Evolutionary conservation across 2,888 invertebrate genomes (phyloP).

Genomic region (Galerucella pusilla): DNA sequence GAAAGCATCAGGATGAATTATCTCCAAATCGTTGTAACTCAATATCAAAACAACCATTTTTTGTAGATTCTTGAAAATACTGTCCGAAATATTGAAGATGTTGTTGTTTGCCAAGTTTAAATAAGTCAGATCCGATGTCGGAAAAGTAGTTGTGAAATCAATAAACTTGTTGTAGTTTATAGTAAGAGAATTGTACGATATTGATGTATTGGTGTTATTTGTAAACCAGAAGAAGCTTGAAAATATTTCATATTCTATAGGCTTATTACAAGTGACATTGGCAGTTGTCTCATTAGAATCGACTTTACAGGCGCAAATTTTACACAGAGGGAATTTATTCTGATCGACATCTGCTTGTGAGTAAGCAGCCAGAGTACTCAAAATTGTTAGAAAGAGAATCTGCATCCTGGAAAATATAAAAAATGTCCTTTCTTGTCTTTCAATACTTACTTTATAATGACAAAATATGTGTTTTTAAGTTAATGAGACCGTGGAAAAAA

Average conservation of each 20-base stretch:
- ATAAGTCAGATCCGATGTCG: slow-evolving; percentile 66
- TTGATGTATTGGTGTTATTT: slow-evolving; percentile 52
- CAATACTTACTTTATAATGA: too few relatives aligned
- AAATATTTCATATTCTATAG: slow-evolving; percentile 67
- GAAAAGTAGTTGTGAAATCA: slow-evolving; percentile 62
- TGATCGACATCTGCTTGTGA: slow-evolving; percentile 23
- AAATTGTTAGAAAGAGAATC: neutral
- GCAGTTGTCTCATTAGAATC: slow-evolving; percentile 51
- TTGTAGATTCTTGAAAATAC: slow-evolving; percentile 73
- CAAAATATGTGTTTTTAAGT: too few relatives aligned
- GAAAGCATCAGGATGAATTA: slow-evolving; percentile 74
- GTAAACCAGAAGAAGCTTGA: slow-evolving; percentile 66
- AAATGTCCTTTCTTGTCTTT: neutral
- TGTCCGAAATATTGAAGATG: slow-evolving; percentile 72
- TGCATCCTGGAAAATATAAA: slow-evolving; percentile 36
- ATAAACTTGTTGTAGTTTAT: slow-evolving; percentile 49
- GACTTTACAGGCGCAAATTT: slow-evolving; percentile 67
- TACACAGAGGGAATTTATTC: slow-evolving; percentile 64
- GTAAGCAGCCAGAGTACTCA: slow-evolving; percentile 2
- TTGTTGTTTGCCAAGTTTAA: slow-evolving; percentile 74
- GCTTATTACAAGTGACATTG: slow-evolving; percentile 69
- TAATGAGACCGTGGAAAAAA: too few relatives aligned
- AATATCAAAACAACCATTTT: slow-evolving; percentile 75
- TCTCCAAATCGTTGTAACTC: slow-evolving; percentile 75
- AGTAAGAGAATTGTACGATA: slow-evolving; percentile 43